These are phyloP conservation scores for Lordiphosa collinella DNA, from an alignment of 1,140 invertebrate genomes.

Conservation along the genomic window DNA sequence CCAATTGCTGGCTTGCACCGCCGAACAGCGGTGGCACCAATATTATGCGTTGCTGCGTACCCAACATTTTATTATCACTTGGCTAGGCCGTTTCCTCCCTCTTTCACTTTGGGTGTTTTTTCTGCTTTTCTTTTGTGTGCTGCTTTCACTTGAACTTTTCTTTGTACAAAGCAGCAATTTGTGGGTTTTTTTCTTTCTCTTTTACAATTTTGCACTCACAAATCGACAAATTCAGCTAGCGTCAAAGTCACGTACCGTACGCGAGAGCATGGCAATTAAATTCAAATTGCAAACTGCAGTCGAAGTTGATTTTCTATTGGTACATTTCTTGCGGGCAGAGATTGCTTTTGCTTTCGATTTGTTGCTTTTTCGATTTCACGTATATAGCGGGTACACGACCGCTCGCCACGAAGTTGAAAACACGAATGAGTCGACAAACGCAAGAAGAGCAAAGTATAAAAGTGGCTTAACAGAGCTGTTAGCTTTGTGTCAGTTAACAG, in stretches of 20 bases:
- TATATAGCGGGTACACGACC: no score
- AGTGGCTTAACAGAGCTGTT: no score
- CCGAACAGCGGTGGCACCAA: background rate
- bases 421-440: no score
- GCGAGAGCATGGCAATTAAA: constrained; percentile 33
- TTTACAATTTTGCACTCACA: constrained; percentile 11
- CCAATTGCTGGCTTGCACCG: background rate
- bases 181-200: constrained; percentile 5
- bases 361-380: background rate
- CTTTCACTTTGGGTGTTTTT: constrained; percentile 10
- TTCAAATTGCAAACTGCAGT: constrained; percentile 27
- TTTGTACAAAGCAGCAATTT: constrained; percentile 21
- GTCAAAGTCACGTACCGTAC: constrained; percentile 38
- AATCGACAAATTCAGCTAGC: constrained; percentile 31
- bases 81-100: constrained; percentile 1
- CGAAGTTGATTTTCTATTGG: constrained; percentile 21
- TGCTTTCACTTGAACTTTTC: constrained; percentile 63
- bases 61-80: constrained; percentile 12
- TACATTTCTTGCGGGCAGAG: constrained; percentile 6
- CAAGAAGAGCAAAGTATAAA: no score
- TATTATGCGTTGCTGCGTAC: constrained; percentile 7
- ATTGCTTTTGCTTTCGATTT: constrained; percentile 3
- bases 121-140: constrained; percentile 18
- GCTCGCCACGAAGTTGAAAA: no score
- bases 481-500: no score